Conservation (phyloP, 2,888 invertebrate species). For the Andrena praecox region DNA sequence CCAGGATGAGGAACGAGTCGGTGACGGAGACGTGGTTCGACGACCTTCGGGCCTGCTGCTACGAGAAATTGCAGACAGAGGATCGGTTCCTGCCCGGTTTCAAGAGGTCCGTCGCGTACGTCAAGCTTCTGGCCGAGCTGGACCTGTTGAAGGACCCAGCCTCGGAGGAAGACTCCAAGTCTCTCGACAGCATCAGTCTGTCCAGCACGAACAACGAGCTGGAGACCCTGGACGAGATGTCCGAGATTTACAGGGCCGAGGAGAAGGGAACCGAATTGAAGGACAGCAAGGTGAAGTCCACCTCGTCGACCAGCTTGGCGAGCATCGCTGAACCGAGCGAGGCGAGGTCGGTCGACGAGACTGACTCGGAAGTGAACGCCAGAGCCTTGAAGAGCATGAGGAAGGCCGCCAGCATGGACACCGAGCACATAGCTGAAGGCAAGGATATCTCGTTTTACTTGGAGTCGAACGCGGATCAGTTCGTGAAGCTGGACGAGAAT, state of each 20-base stretch:
- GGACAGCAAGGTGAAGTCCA: constrained; percentile 71
- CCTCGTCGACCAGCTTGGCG: constrained; percentile 72
- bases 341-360: constrained; percentile 61
- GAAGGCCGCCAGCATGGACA: constrained; percentile 70
- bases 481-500: constrained; percentile 77
- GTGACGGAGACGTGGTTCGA: constrained; percentile 93
- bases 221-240: constrained; percentile 77
- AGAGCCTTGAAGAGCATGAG: constrained; percentile 66
- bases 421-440: constrained; percentile 70
- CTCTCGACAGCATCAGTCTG: constrained; percentile 86
- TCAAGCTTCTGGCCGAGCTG: constrained; percentile 90
- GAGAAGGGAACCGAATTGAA: constrained; percentile 60
- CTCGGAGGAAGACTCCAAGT: constrained; percentile 87
- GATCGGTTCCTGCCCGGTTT: constrained; percentile 89
- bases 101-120: constrained; percentile 88
- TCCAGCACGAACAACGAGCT: constrained; percentile 84
- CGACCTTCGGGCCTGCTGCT: constrained; percentile 90
- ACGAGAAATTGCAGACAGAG: constrained; percentile 87
- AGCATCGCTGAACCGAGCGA: constrained; percentile 69
- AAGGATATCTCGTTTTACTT: constrained; percentile 75
- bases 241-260: constrained; percentile 65
- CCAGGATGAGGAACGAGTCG: constrained; percentile 88
- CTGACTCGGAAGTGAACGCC: constrained; percentile 58
- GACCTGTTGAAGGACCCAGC: constrained; percentile 88
- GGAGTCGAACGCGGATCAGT: constrained; percentile 76